Percentiles rank a stretch among this genome's conserved stretches.
Conservation (phyloP, 2,113 vertebrate genomes). For the Elachura formosa region DNA sequence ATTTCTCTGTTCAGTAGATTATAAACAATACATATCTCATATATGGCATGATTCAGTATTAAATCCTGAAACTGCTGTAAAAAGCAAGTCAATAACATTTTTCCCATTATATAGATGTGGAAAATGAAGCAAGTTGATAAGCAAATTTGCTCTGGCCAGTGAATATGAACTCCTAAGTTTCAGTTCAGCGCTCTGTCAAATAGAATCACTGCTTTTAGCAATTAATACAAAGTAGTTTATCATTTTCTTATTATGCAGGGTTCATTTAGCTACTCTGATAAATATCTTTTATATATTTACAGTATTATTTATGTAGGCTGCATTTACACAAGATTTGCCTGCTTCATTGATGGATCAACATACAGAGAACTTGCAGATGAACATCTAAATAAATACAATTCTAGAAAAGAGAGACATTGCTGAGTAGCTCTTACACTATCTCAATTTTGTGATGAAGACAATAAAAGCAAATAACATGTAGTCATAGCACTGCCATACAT, state of each 20-base stretch:
- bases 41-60: background rate
- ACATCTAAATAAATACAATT: background rate
- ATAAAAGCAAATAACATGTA: background rate
- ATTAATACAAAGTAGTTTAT: conserved; percentile 45
- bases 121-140: background rate
- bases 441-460: background rate
- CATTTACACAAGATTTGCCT: background rate
- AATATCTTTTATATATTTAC: background rate
- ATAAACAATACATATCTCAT: background rate
- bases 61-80: background rate
- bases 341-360: background rate
- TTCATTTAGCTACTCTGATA: conserved; percentile 38
- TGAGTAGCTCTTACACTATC: background rate
- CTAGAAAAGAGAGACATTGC: background rate
- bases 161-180: background rate
- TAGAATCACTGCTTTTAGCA: conserved; percentile 15
- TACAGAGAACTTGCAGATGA: background rate
- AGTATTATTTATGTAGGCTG: background rate
- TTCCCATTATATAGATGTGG: background rate
- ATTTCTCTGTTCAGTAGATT: background rate
- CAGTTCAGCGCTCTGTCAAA: conserved; percentile 29
- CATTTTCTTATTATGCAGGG: conserved; percentile 29
- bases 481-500: background rate
- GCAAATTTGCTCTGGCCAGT: background rate
- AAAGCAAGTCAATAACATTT: background rate